Evolutionary conservation across 2,888 invertebrate genomes (phyloP).

Genomic region (Ectemnius cavifrons): DNA sequence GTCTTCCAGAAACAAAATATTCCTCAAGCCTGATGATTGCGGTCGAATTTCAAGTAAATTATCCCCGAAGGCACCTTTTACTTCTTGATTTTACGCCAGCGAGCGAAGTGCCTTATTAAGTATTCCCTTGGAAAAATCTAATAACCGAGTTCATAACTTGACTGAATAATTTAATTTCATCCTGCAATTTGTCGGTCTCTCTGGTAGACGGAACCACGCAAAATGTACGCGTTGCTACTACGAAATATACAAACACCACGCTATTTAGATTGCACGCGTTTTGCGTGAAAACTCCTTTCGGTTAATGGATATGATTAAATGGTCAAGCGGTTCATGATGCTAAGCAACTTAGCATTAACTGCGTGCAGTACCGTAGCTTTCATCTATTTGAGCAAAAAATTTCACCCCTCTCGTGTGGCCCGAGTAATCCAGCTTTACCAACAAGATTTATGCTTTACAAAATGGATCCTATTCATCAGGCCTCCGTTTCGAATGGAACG

Average conservation of each 20-base stretch:
- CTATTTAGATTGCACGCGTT: neutral
- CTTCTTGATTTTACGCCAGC: neutral
- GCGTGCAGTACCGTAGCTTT: neutral
- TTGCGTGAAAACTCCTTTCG: neutral
- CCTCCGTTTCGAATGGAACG: neutral
- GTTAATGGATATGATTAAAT: neutral
- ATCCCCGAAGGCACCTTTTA: neutral
- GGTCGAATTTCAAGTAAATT: neutral
- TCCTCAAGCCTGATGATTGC: neutral
- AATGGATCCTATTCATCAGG: constrained; percentile 4
- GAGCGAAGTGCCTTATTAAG: neutral
- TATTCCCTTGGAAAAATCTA: neutral
- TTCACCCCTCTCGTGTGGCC: neutral
- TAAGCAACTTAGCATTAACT: neutral
- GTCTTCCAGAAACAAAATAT: neutral
- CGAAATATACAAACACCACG: neutral
- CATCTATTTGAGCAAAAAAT: neutral
- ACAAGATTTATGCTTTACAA: constrained; percentile 3
- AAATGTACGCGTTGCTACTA: too few species aligned
- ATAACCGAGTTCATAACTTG: neutral
- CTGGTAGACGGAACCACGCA: too few species aligned
- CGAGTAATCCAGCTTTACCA: neutral
- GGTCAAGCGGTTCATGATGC: neutral
- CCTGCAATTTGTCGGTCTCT: too few species aligned
- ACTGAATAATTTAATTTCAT: neutral